These are phyloP conservation scores for Cyclina sinensis DNA, from an alignment of 1,140 invertebrate genomes.

Conservation along the genomic window DNA sequence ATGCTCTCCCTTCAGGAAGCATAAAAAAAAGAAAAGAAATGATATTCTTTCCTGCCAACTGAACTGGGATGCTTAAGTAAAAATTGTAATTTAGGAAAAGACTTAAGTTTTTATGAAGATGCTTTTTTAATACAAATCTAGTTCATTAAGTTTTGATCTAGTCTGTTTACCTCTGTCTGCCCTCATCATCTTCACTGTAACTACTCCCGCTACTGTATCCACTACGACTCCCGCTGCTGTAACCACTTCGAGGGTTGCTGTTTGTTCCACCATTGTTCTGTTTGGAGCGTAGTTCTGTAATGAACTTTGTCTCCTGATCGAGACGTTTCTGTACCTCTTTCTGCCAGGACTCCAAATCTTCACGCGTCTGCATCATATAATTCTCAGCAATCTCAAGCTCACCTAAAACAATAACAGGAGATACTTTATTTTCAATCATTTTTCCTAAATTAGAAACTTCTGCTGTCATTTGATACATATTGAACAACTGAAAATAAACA, in stretches of 20 bases:
- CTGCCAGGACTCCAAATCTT: constrained; percentile 88
- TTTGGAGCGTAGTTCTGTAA: constrained; percentile 44
- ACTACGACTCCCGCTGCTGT: constrained; percentile 30
- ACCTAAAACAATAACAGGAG: constrained; percentile 69
- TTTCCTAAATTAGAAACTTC: too few relatives aligned
- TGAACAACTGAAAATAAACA: too few relatives aligned
- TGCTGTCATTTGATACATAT: too few relatives aligned
- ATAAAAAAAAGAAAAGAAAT: too few relatives aligned
- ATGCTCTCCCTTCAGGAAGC: too few relatives aligned
- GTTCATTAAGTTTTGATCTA: too few relatives aligned
- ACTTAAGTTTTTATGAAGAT: too few relatives aligned
- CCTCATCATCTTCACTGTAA: constrained; percentile 50
- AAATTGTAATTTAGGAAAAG: too few relatives aligned
- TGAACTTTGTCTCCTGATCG: constrained; percentile 88
- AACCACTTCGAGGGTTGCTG: constrained; percentile 19
- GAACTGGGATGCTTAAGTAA: too few relatives aligned
- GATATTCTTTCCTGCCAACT: too few relatives aligned
- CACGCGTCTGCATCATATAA: constrained; percentile 76
- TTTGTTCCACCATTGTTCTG: constrained; percentile 44
- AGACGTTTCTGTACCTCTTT: constrained; percentile 89
- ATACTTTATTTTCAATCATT: too few relatives aligned
- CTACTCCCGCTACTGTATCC: constrained; percentile 59
- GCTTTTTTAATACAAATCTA: too few relatives aligned
- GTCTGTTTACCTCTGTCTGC: constrained; percentile 35
- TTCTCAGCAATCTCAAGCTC: constrained; percentile 79